Evolutionary conservation across 2,797 vertebrate genomes (phyloP), one percentile per base, ranked within the genome.

Genomic region (Lates japonicus): DNA sequence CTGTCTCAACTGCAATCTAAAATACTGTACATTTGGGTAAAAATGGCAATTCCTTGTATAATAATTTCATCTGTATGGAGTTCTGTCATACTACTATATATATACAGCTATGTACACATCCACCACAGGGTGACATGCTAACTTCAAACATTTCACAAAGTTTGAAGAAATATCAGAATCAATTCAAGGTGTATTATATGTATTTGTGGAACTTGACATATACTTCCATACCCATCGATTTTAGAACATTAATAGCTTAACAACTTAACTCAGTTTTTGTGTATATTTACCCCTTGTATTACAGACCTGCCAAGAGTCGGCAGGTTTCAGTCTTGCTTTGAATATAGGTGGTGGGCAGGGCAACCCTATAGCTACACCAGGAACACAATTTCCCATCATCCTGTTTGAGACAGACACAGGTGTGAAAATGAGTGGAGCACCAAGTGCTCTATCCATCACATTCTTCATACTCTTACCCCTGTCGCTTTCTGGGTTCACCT

Each of bases 91-190:
- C 37, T 29, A n/a, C n/a, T n/a, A n/a, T n/a, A n/a, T n/a, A n/a
- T n/a, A n/a, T n/a, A n/a, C 12, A 5, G 31, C 41, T n/a, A 17
- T 39, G 37, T 57, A n/a, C 9, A 54, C 64, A 65, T 31, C 64
- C 65, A 78, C 22, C 11, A 65, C 52, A 60, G 65, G 70, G 64
- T 70, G 59, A 54, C 44, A 69, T 29, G 7, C 39, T 39, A 46
- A 37, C 9, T 22, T 48, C 2, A 57, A 58, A 35, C 22, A 42
- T 20, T 60, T 65, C 46, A 48, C 48, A 49, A 33, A 25, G 37
- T 20, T 19, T 7, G 6, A 16, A 48, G 17, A 7, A 68, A 41
- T 41, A 3, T 41, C 11, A n/a, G 14, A 31, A 41, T 63, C 2
- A 49, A n/a, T 61, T 58, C 2, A 51, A 44, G 1, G 19, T 46